Conservation (phyloP, 2,113 vertebrate genomes). For the Burhinus bistriatus region DNA sequence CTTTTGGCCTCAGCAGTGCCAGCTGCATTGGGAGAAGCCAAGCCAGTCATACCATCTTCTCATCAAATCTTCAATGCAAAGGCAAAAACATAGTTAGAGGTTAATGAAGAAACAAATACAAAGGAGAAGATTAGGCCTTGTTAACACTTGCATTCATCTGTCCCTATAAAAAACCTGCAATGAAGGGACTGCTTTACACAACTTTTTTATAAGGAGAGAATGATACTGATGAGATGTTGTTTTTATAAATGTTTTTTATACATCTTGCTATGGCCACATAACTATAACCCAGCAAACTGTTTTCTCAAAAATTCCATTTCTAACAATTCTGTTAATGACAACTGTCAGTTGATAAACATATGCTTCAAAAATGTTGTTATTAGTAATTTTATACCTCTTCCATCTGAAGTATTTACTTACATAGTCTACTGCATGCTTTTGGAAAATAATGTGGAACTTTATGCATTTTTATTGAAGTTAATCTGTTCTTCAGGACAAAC, state of each 20-base stretch:
- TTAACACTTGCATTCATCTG: slow-evolving; percentile 86
- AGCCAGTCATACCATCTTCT: slow-evolving; percentile 90
- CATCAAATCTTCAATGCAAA: slow-evolving; percentile 81
- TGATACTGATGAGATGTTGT: slow-evolving; percentile 39
- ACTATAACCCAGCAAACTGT: slow-evolving; percentile 54
- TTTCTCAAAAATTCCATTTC: slow-evolving; percentile 66
- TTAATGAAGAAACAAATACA: slow-evolving; percentile 90
- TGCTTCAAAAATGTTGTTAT: slow-evolving; percentile 44
- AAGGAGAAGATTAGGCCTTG: slow-evolving; percentile 85
- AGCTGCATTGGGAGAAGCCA: slow-evolving; percentile 83
- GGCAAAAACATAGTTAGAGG: slow-evolving; percentile 68
- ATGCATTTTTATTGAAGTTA: slow-evolving; percentile 20
- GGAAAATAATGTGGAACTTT: slow-evolving; percentile 39
- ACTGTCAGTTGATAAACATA: slow-evolving; percentile 66
- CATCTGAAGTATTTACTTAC: slow-evolving; percentile 11
- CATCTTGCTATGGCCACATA: slow-evolving; percentile 21
- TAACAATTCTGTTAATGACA: slow-evolving; percentile 61
- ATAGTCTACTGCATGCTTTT: slow-evolving; percentile 23
- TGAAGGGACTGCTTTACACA: slow-evolving; percentile 8
- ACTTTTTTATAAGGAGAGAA: slow-evolving; percentile 40
- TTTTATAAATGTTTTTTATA: slow-evolving; percentile 47
- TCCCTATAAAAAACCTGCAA: slow-evolving; percentile 41
- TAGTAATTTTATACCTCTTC: slow-evolving; percentile 32
- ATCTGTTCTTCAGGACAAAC: neutral
- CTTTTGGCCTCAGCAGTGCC: slow-evolving; percentile 80